These are phyloP conservation scores for Heliocidaris tuberculata DNA, from an alignment of 35 echinoderm and acorn worm genomes.

Conservation along the genomic window DNA sequence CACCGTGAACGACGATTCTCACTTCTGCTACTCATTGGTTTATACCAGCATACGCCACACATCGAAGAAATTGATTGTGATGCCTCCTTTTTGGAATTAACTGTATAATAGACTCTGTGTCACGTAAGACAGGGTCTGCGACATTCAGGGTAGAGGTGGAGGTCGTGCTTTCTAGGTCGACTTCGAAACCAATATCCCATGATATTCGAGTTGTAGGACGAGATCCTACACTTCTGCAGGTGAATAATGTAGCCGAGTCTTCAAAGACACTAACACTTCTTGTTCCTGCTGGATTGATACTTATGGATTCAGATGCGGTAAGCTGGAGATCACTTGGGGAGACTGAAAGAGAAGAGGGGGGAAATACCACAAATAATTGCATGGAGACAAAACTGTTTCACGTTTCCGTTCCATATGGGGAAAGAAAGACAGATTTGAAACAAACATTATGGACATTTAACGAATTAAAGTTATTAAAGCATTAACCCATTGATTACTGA, in stretches of 20 bases:
- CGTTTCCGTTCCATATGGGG: too few species aligned
- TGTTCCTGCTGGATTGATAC: background rate
- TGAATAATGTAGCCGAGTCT: background rate
- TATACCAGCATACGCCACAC: background rate
- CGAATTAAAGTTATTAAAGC: too few species aligned
- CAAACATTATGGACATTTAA: too few species aligned
- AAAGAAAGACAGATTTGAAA: too few species aligned
- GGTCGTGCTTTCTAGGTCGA: background rate
- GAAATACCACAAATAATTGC: too few species aligned
- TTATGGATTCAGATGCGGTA: too few species aligned
- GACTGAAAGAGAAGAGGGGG: too few species aligned
- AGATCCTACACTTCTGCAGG: background rate
- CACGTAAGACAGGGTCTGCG: background rate
- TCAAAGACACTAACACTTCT: background rate
- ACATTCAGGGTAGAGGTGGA: background rate
- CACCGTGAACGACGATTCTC: too few species aligned
- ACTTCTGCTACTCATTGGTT: background rate
- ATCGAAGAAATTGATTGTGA: background rate
- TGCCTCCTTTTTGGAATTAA: background rate
- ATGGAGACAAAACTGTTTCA: too few species aligned
- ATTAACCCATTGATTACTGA: too few species aligned
- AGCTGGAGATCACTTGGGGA: too few species aligned
- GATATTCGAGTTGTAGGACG: background rate
- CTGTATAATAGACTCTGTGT: background rate
- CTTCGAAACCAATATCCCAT: background rate